phyloP scores from a whole-genome alignment of 1,140 invertebrate species.

The Hypsibius dujardini region DNA sequence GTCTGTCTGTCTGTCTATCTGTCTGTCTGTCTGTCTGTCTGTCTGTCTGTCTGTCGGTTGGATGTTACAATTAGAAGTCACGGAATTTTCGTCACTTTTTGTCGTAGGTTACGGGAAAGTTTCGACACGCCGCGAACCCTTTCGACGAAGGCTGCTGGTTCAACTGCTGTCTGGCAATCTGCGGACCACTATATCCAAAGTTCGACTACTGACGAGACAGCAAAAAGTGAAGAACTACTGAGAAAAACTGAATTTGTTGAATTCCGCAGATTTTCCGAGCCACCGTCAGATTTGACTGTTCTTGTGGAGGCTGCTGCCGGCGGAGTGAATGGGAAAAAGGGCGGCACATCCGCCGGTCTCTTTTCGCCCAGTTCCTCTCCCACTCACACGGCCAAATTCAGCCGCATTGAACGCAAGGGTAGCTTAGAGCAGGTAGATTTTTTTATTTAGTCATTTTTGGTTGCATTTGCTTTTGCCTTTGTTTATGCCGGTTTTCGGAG shows the following conservation, averaged over 20 bases:
- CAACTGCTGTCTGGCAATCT: conserved; percentile 86
- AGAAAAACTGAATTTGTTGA: no score
- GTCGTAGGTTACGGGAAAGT: conserved; percentile 73
- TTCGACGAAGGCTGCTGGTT: conserved; percentile 79
- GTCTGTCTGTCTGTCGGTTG: no score
- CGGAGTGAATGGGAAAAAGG: not conserved
- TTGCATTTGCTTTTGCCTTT: no score
- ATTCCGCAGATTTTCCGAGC: no score
- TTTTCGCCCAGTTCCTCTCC: not conserved
- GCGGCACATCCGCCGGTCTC: not conserved
- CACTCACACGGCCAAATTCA: not conserved
- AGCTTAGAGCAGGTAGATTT: not conserved
- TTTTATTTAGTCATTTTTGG: no score
- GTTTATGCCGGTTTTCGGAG: no score
- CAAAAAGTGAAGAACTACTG: no score
- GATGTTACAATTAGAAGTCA: no score
- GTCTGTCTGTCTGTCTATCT: no score
- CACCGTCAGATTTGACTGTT: no score
- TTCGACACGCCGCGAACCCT: conserved; percentile 88
- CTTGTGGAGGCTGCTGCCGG: no score
- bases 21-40: no score
- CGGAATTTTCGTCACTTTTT: conserved; percentile 3
- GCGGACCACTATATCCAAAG: conserved; percentile 90
- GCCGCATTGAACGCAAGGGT: not conserved
- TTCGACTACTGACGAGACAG: conserved; percentile 30